Conservation (phyloP, 1,140 invertebrate species). For the Drosophila repleta region DNA sequence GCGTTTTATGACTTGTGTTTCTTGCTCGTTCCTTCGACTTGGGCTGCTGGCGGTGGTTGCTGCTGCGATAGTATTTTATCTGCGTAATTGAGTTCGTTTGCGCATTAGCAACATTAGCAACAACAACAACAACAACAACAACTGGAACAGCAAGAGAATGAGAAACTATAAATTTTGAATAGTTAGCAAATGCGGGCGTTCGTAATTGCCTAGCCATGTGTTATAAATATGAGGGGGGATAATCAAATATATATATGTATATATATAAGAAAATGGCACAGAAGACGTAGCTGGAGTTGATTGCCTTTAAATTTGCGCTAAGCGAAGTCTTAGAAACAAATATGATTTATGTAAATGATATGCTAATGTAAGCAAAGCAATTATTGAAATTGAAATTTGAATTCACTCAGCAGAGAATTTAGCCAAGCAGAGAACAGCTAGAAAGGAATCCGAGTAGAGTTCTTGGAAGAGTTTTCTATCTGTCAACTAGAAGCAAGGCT, state of each 20-base stretch:
- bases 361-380: too few relatives aligned
- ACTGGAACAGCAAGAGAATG: constrained; percentile 15
- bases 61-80: constrained; percentile 64
- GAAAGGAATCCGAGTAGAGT: too few relatives aligned
- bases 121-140: constrained; percentile 37
- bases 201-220: constrained; percentile 46
- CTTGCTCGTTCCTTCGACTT: constrained; percentile 37
- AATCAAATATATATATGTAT: neutral
- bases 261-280: neutral
- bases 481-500: too few relatives aligned
- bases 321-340: too few relatives aligned
- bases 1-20: constrained; percentile 74
- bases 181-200: constrained; percentile 38
- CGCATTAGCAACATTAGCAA: constrained; percentile 68
- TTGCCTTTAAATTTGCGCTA: neutral
- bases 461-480: too few relatives aligned
- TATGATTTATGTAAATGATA: neutral
- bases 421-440: too few relatives aligned
- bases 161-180: constrained; percentile 41
- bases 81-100: constrained; percentile 79
- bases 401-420: too few relatives aligned
- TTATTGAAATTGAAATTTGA: too few relatives aligned
- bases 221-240: constrained; percentile 15
- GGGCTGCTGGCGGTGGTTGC: constrained; percentile 33
- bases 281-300: neutral